phyloP scores from a whole-genome alignment of 2,797 vertebrate genomes.

The Micromesistius poutassou region DNA sequence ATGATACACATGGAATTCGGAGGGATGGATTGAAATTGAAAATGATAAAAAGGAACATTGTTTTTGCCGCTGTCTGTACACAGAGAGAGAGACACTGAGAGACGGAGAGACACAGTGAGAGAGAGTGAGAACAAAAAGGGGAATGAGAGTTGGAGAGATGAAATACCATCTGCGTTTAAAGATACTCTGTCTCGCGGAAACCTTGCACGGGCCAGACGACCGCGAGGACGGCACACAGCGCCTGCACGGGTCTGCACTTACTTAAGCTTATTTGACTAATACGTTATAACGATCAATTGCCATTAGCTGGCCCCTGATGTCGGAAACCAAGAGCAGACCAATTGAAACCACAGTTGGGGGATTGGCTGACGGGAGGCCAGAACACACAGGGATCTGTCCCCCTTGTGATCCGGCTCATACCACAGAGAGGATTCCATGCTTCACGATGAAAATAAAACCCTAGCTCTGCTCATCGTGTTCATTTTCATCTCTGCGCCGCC shows the following conservation, averaged over 20 bases:
- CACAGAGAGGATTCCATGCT: slow-evolving; percentile 15
- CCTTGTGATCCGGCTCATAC: slow-evolving; percentile 36
- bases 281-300: slow-evolving; percentile 54
- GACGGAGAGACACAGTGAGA: background rate
- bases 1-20: slow-evolving; percentile 15
- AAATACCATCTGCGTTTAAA: slow-evolving; percentile 63
- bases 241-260: slow-evolving; percentile 40
- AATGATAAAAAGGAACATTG: slow-evolving; percentile 32
- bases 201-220: slow-evolving; percentile 49
- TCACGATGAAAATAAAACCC: background rate
- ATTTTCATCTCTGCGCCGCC: background rate
- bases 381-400: slow-evolving; percentile 25
- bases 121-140: slow-evolving; percentile 17
- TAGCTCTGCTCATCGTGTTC: background rate
- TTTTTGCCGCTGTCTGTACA: slow-evolving; percentile 25
- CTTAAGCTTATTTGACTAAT: slow-evolving; percentile 37
- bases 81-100: background rate
- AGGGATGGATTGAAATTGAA: slow-evolving; percentile 38
- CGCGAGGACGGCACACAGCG: slow-evolving; percentile 40
- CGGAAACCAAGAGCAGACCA: slow-evolving; percentile 48
- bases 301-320: slow-evolving; percentile 35
- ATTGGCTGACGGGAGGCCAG: slow-evolving; percentile 39
- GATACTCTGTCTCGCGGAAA: slow-evolving; percentile 52
- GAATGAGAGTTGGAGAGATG: slow-evolving; percentile 38
- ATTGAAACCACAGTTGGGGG: slow-evolving; percentile 42